These are phyloP conservation scores for Neoniphon sammara DNA, from an alignment of 2,797 vertebrate species.

Conservation along the genomic window DNA sequence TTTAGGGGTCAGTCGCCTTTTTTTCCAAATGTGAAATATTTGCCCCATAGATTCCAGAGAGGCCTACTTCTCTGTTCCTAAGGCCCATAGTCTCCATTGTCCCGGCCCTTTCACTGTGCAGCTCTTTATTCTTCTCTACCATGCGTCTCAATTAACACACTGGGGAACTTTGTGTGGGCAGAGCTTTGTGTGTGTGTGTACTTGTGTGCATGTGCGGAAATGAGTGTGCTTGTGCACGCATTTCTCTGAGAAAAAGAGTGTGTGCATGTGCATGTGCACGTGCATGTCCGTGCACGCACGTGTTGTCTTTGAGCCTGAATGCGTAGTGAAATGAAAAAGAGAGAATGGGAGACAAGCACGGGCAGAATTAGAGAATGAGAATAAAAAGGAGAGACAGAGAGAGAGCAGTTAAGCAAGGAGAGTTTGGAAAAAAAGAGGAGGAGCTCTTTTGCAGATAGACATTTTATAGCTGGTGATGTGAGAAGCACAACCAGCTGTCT, in stretches of 20 bases:
- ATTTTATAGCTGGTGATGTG: conserved; percentile 8
- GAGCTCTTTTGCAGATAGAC: neutral
- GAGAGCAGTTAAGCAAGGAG: neutral
- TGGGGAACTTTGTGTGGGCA: conserved; percentile 64
- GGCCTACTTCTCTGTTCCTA: conserved; percentile 63
- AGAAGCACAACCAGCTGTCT: neutral
- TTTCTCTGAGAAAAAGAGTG: conserved; percentile 14
- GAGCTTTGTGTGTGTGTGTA: conserved; percentile 31
- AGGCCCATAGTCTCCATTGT: conserved; percentile 66
- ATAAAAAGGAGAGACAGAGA: neutral
- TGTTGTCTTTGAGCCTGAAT: conserved; percentile 26
- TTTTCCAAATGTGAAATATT: conserved; percentile 65
- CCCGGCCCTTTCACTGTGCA: conserved; percentile 65
- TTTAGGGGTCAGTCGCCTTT: conserved; percentile 49
- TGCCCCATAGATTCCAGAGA: conserved; percentile 70
- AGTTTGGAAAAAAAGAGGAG: conserved; percentile 11
- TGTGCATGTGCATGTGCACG: neutral
- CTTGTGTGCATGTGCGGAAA: conserved; percentile 31
- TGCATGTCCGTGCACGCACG: neutral
- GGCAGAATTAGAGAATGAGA: conserved; percentile 18
- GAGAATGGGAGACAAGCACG: conserved; percentile 29
- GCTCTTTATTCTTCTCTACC: conserved; percentile 69
- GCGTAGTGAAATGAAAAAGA: conserved; percentile 36
- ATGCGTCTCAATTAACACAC: conserved; percentile 77
- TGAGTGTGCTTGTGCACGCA: conserved; percentile 10